A percentile compares a stretch with the other conserved stretches of the same genome.
Conservation (phyloP, 1,140 invertebrate species). For the Palaemon carinicauda region DNA sequence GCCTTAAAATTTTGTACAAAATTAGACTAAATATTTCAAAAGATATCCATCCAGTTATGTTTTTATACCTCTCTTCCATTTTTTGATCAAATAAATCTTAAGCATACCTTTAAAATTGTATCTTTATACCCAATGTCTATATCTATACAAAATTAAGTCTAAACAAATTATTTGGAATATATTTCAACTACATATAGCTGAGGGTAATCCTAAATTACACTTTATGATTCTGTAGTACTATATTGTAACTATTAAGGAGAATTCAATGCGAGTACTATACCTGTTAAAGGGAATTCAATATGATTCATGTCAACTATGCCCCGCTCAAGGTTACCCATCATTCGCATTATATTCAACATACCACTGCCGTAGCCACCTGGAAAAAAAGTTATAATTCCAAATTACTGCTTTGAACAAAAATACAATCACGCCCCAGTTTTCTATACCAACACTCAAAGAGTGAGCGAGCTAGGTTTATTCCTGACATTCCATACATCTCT, state of each 20-base stretch:
- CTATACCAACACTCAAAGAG: too few relatives aligned
- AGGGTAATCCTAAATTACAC: too few relatives aligned
- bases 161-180: too few relatives aligned
- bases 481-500: neutral
- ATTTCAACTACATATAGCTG: neutral
- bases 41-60: too few relatives aligned
- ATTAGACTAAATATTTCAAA: too few relatives aligned
- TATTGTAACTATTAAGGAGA: conserved; percentile 70
- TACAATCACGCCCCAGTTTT: neutral
- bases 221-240: too few relatives aligned
- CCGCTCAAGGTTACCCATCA: neutral
- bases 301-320: neutral
- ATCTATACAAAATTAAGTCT: too few relatives aligned
- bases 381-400: neutral
- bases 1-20: too few relatives aligned
- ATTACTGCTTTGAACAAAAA: neutral
- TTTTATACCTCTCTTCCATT: too few relatives aligned
- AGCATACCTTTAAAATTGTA: too few relatives aligned
- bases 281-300: conserved; percentile 73
- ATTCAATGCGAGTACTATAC: conserved; percentile 65
- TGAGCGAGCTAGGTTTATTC: neutral
- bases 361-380: conserved; percentile 37
- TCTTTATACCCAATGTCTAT: too few relatives aligned
- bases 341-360: conserved; percentile 27
- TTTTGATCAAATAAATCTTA: too few relatives aligned